Evolutionary conservation across 2,113 vertebrate genomes (phyloP).

Genomic region (Bos taurus): DNA sequence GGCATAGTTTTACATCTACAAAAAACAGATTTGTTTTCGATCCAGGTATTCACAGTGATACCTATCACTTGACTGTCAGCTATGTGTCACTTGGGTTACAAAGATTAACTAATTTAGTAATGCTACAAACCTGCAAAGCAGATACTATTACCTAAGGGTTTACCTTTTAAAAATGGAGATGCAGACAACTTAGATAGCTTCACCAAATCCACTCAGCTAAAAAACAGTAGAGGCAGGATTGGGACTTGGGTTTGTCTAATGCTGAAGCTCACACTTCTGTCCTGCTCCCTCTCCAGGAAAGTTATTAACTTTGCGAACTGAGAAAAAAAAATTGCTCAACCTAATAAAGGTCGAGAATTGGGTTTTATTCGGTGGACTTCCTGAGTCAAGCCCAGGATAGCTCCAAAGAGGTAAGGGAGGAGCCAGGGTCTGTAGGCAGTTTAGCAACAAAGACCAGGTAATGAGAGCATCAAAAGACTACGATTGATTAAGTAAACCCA

Average conservation of each 20-base stretch:
- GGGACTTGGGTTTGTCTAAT: background rate
- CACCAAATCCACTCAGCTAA: background rate
- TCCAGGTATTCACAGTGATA: background rate
- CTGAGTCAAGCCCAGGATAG: background rate
- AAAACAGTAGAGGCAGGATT: rapidly evolving
- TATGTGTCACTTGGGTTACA: rapidly evolving
- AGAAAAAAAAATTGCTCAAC: background rate
- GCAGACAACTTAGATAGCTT: background rate
- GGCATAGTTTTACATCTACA: background rate
- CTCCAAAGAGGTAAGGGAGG: background rate
- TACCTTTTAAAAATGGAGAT: background rate
- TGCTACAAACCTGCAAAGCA: too few relatives aligned
- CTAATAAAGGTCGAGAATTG: background rate
- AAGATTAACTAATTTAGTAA: background rate
- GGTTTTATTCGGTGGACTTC: background rate
- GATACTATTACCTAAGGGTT: background rate
- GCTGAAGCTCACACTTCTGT: background rate
- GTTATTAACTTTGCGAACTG: background rate
- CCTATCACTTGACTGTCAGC: background rate
- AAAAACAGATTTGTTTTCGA: background rate
- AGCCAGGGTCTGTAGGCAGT: background rate
- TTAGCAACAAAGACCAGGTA: background rate
- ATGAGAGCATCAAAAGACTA: background rate
- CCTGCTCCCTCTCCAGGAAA: background rate
- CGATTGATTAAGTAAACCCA: background rate